phyloP scores from a whole-genome alignment of 2,797 vertebrate genomes.

The Myotis myotis region DNA sequence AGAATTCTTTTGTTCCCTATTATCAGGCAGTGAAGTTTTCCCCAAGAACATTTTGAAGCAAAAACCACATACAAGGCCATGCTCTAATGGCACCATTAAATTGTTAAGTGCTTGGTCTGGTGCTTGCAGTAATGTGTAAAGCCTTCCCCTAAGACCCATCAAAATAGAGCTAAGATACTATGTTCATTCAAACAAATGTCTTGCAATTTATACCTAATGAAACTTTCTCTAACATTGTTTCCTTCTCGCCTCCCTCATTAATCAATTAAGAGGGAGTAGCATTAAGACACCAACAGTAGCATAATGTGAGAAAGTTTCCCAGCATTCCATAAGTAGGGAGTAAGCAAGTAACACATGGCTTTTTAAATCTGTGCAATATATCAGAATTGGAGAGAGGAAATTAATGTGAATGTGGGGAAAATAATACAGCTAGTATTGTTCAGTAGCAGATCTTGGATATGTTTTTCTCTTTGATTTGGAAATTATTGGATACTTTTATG shows the following conservation, averaged over 20 bases:
- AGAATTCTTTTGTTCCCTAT: slow-evolving; percentile 35
- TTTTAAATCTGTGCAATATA: background rate
- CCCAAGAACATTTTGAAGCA: slow-evolving; percentile 64
- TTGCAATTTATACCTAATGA: slow-evolving; percentile 74
- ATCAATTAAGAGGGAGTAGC: slow-evolving; percentile 55
- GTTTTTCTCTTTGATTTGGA: slow-evolving; percentile 69
- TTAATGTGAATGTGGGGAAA: slow-evolving; percentile 52
- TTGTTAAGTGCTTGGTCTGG: slow-evolving; percentile 37
- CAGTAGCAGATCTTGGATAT: background rate
- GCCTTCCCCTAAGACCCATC: slow-evolving; percentile 67
- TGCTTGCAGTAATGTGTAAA: slow-evolving; percentile 59
- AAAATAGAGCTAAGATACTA: slow-evolving; percentile 60
- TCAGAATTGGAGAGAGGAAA: slow-evolving; percentile 14
- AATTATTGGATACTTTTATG: slow-evolving; percentile 71
- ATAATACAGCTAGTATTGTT: background rate
- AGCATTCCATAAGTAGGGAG: background rate
- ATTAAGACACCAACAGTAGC: background rate
- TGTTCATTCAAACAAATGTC: slow-evolving; percentile 72
- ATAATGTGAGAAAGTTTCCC: background rate
- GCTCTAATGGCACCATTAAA: slow-evolving; percentile 60
- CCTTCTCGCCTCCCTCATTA: slow-evolving; percentile 61
- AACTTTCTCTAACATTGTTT: slow-evolving; percentile 63
- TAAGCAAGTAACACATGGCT: background rate
- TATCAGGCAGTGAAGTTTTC: slow-evolving; percentile 54
- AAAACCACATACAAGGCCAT: slow-evolving; percentile 56